phyloP scores from a whole-genome alignment of 92 coral and sea anemone species.

The Zoanthus gigantus region DNA sequence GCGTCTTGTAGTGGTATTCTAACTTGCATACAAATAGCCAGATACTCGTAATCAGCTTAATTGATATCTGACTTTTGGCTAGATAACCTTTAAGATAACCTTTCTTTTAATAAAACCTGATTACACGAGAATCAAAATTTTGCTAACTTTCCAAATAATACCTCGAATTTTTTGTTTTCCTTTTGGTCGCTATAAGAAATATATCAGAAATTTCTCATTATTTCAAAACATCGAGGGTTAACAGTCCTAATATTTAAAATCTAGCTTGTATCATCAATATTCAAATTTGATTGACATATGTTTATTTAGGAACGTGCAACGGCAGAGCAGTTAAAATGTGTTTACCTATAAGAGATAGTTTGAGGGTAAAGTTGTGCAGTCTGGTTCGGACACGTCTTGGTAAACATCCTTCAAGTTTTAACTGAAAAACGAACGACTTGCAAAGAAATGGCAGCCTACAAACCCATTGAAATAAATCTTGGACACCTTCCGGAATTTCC shows the following conservation, averaged over 20 bases:
- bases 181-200: too few species aligned
- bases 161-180: too few species aligned
- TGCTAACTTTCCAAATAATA: too few species aligned
- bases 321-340: neutral
- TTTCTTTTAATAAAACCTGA: too few species aligned
- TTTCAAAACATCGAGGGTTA: too few species aligned
- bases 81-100: too few species aligned
- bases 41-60: too few species aligned
- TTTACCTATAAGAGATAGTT: neutral
- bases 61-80: too few species aligned
- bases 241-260: neutral
- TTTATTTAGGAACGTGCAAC: neutral
- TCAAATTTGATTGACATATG: neutral
- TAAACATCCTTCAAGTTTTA: neutral
- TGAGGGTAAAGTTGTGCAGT: neutral
- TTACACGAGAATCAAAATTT: too few species aligned
- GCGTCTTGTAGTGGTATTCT: too few species aligned
- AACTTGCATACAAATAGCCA: too few species aligned
- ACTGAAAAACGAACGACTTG: neutral
- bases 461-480: constrained; percentile 24
- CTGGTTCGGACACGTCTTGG: neutral
- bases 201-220: too few species aligned
- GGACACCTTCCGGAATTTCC: constrained; percentile 61
- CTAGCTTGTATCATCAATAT: neutral
- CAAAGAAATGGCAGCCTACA: constrained; percentile 47